These are phyloP conservation scores for Steinernema scapterisci DNA, from an alignment of 2,888 invertebrate species.

Conservation along the genomic window DNA sequence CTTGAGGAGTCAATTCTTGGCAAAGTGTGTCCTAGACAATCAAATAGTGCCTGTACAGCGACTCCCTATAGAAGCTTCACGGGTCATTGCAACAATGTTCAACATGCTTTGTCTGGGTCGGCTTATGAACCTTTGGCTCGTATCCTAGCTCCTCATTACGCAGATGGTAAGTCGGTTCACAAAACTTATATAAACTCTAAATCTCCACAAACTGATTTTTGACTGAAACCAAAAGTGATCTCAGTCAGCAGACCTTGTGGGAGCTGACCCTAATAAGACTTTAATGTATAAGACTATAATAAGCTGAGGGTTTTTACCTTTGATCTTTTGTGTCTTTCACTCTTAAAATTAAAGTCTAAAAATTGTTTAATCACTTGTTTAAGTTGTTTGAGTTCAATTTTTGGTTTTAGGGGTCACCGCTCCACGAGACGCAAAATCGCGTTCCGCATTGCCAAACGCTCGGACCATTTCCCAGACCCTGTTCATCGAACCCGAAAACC, in stretches of 20 bases:
- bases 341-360: too few species aligned
- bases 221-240: too few species aligned
- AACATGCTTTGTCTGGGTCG: conserved; percentile 59
- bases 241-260: too few species aligned
- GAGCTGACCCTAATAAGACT: too few species aligned
- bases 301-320: too few species aligned
- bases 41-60: conserved; percentile 40
- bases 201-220: too few species aligned
- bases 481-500: conserved; percentile 42
- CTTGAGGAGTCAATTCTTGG: conserved; percentile 35
- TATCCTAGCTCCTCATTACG: conserved; percentile 56
- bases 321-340: too few species aligned
- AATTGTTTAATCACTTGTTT: too few species aligned
- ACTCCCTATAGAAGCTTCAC: conserved; percentile 56
- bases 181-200: too few species aligned
- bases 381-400: too few species aligned
- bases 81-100: conserved; percentile 67
- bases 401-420: conserved; percentile 28
- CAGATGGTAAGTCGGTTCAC: conserved; percentile 53
- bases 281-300: too few species aligned
- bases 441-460: conserved; percentile 40
- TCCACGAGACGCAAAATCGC: conserved; percentile 40
- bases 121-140: conserved; percentile 58
- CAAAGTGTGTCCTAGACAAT: conserved; percentile 42
- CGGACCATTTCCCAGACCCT: conserved; percentile 46